Conservation (phyloP, 2,888 invertebrate genomes). For the Cryptus viduatorius region DNA sequence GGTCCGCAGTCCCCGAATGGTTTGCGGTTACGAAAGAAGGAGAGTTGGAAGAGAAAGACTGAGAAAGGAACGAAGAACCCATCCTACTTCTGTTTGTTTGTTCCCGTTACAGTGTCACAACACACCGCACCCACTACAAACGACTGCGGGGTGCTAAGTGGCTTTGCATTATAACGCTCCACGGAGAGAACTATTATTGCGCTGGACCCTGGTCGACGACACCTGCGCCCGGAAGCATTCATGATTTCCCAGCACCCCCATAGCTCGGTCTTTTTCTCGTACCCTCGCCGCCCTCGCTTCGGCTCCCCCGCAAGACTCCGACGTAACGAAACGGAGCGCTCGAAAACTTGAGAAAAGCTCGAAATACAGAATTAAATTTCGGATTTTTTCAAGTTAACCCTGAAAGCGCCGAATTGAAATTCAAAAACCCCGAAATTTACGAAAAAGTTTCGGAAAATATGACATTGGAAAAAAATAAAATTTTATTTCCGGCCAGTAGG, state of each 20-base stretch:
- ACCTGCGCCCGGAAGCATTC: conserved; percentile 64
- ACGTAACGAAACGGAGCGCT: not conserved
- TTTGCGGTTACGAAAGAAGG: conserved; percentile 66
- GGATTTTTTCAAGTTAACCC: not conserved
- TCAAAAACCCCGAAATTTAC: not conserved
- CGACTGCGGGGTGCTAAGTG: conserved; percentile 81
- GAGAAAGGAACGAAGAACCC: conserved; percentile 66
- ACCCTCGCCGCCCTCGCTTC: conserved; percentile 61
- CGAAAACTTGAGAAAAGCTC: not conserved
- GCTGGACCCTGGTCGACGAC: conserved; percentile 58
- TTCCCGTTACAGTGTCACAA: conserved; percentile 81
- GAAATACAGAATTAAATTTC: not conserved
- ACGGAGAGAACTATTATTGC: conserved; percentile 41
- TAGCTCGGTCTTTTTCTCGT: conserved; percentile 37
- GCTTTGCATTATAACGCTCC: conserved; percentile 72
- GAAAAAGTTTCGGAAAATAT: conserved; percentile 4
- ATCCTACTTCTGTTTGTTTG: conserved; percentile 79
- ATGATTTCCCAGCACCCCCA: conserved; percentile 48
- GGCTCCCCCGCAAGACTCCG: conserved; percentile 35
- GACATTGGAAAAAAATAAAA: conserved; percentile 16
- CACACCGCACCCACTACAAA: conserved; percentile 79
- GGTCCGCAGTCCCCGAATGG: not conserved
- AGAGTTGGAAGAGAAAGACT: conserved; percentile 58
- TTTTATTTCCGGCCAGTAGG: conserved; percentile 62
- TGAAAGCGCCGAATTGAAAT: not conserved